Evolutionary conservation across 2,797 vertebrate species (phyloP).

Genomic region (Columba guinea): DNA sequence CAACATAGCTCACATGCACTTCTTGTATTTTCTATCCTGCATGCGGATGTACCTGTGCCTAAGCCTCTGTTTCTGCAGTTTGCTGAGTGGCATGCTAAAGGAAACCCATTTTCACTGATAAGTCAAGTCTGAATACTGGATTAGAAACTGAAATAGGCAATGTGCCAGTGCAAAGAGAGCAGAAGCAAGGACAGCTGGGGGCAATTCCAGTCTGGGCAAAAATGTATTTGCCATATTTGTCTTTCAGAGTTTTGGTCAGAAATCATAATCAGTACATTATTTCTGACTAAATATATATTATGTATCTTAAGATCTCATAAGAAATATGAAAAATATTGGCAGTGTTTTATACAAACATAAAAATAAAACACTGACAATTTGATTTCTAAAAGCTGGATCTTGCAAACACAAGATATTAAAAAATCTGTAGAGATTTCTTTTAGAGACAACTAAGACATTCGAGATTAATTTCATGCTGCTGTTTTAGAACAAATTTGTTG

Average conservation of each 20-base stretch:
- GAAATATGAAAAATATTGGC: neutral
- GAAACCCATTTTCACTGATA: neutral
- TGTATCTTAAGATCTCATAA: neutral
- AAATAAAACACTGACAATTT: neutral
- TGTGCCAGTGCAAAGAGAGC: neutral
- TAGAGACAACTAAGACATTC: neutral
- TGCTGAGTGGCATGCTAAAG: neutral
- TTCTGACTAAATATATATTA: neutral
- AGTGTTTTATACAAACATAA: neutral
- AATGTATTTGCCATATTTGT: neutral
- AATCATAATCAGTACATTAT: neutral
- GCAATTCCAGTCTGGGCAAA: neutral
- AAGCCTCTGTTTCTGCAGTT: neutral
- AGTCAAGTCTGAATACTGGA: neutral
- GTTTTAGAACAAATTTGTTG: neutral
- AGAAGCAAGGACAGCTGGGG: neutral
- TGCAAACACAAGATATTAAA: neutral
- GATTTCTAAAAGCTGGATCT: neutral
- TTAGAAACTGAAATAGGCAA: neutral
- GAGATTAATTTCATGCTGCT: neutral
- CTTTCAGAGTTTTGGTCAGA: neutral
- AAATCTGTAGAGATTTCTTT: neutral
- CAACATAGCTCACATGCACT: neutral
- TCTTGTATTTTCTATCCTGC: neutral
- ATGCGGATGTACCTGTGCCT: neutral